These are phyloP conservation scores for Apis florea DNA, from an alignment of 1,140 invertebrate species.

Conservation along the genomic window DNA sequence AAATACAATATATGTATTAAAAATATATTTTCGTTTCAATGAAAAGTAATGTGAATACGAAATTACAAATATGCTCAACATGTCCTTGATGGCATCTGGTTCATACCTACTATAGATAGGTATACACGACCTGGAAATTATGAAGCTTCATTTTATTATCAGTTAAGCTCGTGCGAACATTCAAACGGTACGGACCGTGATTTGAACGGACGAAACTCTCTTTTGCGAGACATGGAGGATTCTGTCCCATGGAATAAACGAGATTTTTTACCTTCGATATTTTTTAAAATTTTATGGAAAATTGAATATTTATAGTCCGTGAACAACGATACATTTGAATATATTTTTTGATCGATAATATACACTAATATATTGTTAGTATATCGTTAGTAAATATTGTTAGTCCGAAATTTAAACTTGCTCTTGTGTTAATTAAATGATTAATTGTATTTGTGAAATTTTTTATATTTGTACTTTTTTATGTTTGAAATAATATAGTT, in stretches of 20 bases:
- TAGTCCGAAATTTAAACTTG: neutral
- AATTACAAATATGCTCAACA: constrained; percentile 32
- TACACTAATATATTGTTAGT: too few relatives aligned
- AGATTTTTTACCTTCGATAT: neutral
- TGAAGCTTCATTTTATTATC: constrained; percentile 45
- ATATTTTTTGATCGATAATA: neutral
- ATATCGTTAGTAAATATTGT: neutral
- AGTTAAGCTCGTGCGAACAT: constrained; percentile 52
- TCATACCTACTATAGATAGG: constrained; percentile 12
- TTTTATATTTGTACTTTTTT: neutral
- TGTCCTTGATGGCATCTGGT: constrained; percentile 50
- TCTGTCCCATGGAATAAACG: constrained; percentile 17
- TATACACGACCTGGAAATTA: constrained; percentile 45
- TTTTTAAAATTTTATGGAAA: neutral
- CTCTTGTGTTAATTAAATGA: neutral
- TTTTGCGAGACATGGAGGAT: constrained; percentile 1
- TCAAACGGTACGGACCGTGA: constrained; percentile 4
- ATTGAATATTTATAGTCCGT: neutral
- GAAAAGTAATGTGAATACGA: constrained; percentile 25
- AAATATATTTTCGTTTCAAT: neutral
- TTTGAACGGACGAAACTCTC: neutral
- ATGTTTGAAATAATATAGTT: neutral
- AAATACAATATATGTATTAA: neutral
- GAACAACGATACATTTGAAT: neutral
- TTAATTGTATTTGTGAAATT: neutral